Conservation (phyloP, 2,797 vertebrate genomes). For the Oceanodroma leucorhoa region DNA sequence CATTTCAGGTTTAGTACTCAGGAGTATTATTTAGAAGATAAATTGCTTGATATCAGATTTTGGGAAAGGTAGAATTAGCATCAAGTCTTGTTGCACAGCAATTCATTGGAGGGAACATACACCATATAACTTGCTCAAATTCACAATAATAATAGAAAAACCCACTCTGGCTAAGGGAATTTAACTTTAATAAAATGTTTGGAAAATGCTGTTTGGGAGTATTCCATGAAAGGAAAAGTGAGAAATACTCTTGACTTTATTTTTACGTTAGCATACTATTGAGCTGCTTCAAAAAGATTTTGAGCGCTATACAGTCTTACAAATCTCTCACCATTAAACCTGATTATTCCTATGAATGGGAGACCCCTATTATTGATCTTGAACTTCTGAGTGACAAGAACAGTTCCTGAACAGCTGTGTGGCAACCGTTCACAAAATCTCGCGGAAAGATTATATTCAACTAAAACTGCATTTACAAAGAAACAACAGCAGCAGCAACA, state of each 20-base stretch:
- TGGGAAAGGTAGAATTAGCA: conserved; percentile 76
- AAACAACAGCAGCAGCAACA: conserved; percentile 9
- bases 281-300: not conserved
- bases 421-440: conserved; percentile 53
- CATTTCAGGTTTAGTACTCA: conserved; percentile 73
- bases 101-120: conserved; percentile 69
- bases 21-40: conserved; percentile 78
- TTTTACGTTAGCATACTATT: not conserved
- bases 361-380: conserved; percentile 50
- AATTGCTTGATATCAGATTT: conserved; percentile 78
- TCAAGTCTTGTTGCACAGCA: conserved; percentile 73
- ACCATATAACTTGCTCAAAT: conserved; percentile 57
- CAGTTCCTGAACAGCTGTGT: conserved; percentile 20
- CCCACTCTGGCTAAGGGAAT: conserved; percentile 39
- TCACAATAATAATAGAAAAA: conserved; percentile 53
- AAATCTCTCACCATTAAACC: conserved; percentile 48
- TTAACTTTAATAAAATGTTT: conserved; percentile 68
- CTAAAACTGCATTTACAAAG: conserved; percentile 25
- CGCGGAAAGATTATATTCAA: conserved; percentile 52
- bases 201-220: conserved; percentile 55
- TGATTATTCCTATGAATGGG: conserved; percentile 33
- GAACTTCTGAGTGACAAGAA: conserved; percentile 51
- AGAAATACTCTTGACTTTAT: not conserved
- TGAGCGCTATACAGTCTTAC: not conserved
- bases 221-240: conserved; percentile 39